Conservation (phyloP, 2,888 invertebrate species). For the Dasypogon diadema region DNA sequence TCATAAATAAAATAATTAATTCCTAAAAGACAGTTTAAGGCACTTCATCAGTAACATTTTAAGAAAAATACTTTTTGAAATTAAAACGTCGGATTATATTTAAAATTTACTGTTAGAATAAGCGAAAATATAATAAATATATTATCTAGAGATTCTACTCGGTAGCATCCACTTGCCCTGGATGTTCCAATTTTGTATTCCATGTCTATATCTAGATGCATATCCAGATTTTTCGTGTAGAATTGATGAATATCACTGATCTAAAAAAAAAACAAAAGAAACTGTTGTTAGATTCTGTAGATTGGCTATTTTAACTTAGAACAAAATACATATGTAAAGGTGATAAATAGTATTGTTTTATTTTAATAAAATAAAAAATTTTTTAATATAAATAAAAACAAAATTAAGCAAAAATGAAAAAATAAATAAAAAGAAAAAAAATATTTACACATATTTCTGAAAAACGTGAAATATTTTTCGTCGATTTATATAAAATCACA, state of each 20-base stretch:
- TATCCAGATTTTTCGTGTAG: slow-evolving; percentile 75
- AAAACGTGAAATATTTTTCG: too few species aligned
- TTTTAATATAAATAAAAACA: too few species aligned
- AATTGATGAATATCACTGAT: slow-evolving; percentile 81
- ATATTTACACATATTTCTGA: too few species aligned
- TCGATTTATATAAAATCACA: too few species aligned
- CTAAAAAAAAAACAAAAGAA: slow-evolving; percentile 68
- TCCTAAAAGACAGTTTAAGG: slow-evolving; percentile 40
- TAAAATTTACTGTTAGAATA: neutral
- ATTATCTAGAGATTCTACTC: neutral
- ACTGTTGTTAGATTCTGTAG: too few species aligned
- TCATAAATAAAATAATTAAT: slow-evolving; percentile 10
- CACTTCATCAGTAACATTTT: slow-evolving; percentile 42
- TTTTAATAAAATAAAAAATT: too few species aligned
- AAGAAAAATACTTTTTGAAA: slow-evolving; percentile 18
- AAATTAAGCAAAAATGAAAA: too few species aligned
- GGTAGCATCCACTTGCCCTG: slow-evolving; percentile 45
- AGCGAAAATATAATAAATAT: neutral
- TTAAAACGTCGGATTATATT: slow-evolving; percentile 2
- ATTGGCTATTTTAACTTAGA: too few species aligned
- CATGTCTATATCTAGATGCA: slow-evolving; percentile 67
- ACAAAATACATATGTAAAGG: too few species aligned
- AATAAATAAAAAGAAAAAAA: too few species aligned
- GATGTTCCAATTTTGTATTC: slow-evolving; percentile 68
- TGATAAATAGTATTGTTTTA: too few species aligned